These are phyloP conservation scores for Melieria picta DNA, from an alignment of 2,888 invertebrate genomes.

Conservation along the genomic window DNA sequence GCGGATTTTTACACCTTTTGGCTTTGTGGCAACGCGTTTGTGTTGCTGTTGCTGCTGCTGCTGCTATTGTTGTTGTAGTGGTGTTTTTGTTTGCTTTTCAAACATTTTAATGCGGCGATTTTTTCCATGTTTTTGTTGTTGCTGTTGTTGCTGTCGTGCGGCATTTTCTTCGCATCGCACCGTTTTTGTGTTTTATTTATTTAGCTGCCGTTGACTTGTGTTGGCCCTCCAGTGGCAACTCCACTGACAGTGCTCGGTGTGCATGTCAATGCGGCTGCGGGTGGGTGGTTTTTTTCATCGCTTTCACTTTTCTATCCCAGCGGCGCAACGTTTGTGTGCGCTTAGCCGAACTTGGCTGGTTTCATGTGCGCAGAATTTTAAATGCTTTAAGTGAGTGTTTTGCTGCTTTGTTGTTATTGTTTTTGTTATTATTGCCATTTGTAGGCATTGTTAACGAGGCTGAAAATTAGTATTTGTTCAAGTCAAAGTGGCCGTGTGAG, in stretches of 20 bases:
- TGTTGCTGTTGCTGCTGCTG: constrained; percentile 8
- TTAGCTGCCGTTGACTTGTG: too few species aligned
- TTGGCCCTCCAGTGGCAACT: too few species aligned
- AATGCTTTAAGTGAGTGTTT: constrained; percentile 4
- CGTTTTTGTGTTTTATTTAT: too few species aligned
- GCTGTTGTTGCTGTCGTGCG: background rate
- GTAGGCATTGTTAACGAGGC: constrained; percentile 34
- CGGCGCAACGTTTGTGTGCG: background rate
- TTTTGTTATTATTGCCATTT: constrained; percentile 7
- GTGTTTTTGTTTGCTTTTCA: background rate
- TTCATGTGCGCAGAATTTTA: constrained; percentile 17
- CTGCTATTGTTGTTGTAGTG: constrained; percentile 7
- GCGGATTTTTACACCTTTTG: constrained; percentile 28
- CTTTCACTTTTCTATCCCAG: too few species aligned
- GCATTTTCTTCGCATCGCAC: too few species aligned
- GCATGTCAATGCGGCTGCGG: background rate
- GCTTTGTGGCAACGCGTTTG: constrained; percentile 13
- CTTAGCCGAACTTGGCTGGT: background rate
- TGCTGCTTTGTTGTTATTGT: constrained; percentile 1
- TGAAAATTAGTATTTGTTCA: constrained; percentile 35
- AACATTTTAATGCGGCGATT: background rate
- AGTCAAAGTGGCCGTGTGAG: background rate
- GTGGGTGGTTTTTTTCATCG: too few species aligned
- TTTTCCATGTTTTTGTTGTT: background rate
- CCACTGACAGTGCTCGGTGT: too few species aligned